These are phyloP conservation scores for Napeogenes inachia DNA, from an alignment of 2,888 invertebrate genomes.

Conservation along the genomic window DNA sequence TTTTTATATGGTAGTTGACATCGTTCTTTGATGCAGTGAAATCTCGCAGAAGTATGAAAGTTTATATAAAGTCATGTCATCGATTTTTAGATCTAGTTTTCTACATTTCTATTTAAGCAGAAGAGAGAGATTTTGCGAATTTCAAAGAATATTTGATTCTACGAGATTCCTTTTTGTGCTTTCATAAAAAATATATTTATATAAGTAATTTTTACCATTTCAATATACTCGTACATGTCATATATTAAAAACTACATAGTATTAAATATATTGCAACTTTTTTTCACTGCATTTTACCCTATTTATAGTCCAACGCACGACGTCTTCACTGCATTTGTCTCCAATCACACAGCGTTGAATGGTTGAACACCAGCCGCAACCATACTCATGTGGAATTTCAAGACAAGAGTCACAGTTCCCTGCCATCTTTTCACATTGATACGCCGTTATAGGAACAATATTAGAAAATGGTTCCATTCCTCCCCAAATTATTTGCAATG, in stretches of 20 bases:
- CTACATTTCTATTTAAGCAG: conserved; percentile 32
- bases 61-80: conserved; percentile 40
- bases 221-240: too few species aligned
- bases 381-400: conserved; percentile 26
- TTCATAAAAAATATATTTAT: not conserved
- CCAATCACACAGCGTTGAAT: conserved; percentile 27
- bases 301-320: conserved; percentile 35
- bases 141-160: too few species aligned
- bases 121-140: not conserved
- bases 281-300: conserved; percentile 34
- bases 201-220: not conserved
- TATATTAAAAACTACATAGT: not conserved
- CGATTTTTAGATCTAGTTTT: conserved; percentile 36
- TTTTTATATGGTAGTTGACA: conserved; percentile 14
- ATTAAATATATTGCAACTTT: conserved; percentile 31
- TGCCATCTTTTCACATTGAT: conserved; percentile 38
- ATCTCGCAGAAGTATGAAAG: conserved; percentile 14
- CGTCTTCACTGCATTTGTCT: conserved; percentile 32
- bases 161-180: conserved; percentile 7
- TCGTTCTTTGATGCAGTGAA: not conserved
- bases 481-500: conserved; percentile 37
- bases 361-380: conserved; percentile 33
- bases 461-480: conserved; percentile 44
- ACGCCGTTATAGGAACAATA: conserved; percentile 36
- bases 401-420: conserved; percentile 29